Conservation (phyloP, 2,888 invertebrate genomes). For the Tinea semifulvella region DNA sequence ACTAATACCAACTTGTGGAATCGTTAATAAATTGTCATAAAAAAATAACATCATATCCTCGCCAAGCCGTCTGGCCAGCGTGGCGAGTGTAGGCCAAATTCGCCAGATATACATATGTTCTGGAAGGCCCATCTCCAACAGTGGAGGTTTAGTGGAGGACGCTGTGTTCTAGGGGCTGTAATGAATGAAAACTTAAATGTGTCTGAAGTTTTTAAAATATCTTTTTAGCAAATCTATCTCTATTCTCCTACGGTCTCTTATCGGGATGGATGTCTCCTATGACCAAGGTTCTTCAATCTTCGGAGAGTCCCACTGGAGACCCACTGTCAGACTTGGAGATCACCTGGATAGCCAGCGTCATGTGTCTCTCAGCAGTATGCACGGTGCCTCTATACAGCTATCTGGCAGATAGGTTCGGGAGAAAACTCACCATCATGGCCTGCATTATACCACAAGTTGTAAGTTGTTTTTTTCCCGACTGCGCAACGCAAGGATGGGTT, state of each 20-base stretch:
- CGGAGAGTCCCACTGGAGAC: constrained; percentile 32
- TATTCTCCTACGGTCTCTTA: constrained; percentile 47
- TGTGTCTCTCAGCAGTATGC: constrained; percentile 41
- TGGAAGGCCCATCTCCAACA: no score
- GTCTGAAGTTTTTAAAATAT: no score
- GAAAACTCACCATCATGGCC: constrained; percentile 45
- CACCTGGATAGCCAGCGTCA: constrained; percentile 50
- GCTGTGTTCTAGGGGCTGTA: no score
- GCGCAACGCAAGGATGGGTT: no score
- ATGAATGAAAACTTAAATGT: no score
- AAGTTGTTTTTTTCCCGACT: constrained; percentile 27
- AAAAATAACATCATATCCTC: no score
- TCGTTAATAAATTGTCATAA: no score
- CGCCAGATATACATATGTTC: no score
- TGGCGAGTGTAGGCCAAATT: no score
- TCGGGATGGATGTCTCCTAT: constrained; percentile 56
- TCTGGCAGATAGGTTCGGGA: constrained; percentile 43
- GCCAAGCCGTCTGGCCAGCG: no score
- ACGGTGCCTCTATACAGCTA: constrained; percentile 49
- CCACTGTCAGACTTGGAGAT: constrained; percentile 40
- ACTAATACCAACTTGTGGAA: no score
- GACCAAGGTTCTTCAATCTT: constrained; percentile 38
- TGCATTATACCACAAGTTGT: constrained; percentile 53
- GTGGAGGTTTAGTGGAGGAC: no score
- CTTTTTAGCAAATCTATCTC: constrained; percentile 42